Evolutionary conservation across 92 coral and sea anemone species (phyloP).

Genomic region (Metridium senile): DNA sequence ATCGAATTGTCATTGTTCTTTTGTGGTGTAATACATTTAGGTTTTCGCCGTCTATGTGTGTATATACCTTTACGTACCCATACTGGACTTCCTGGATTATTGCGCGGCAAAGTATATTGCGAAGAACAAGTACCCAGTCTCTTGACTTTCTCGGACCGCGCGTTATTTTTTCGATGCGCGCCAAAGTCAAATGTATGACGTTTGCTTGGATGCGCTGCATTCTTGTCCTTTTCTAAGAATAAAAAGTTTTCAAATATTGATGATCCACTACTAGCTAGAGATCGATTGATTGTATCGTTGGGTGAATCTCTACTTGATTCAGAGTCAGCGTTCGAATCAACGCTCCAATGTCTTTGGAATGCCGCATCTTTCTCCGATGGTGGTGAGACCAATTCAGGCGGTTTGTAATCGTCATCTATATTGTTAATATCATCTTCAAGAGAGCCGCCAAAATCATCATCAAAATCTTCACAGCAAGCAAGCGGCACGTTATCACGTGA

Average conservation of each 20-base stretch:
- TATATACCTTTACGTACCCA: conserved; percentile 36
- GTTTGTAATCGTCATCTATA: not conserved
- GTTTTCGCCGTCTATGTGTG: conserved; percentile 19
- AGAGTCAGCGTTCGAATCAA: conserved; percentile 11
- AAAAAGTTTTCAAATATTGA: conserved; percentile 35
- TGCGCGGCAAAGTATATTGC: conserved; percentile 4
- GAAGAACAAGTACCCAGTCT: conserved; percentile 30
- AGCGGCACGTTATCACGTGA: conserved; percentile 53
- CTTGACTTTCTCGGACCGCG: conserved; percentile 14
- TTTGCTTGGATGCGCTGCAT: conserved; percentile 13
- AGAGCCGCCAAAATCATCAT: conserved; percentile 20
- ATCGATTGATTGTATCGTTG: conserved; percentile 7
- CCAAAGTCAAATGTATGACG: conserved; percentile 44
- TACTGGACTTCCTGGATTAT: conserved; percentile 27
- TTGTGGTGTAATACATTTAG: not conserved
- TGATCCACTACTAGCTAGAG: conserved; percentile 35
- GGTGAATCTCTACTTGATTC: conserved; percentile 8
- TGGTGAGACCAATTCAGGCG: conserved; percentile 15
- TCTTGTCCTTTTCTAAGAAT: conserved; percentile 18
- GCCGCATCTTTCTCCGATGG: not conserved
- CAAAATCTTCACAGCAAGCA: conserved; percentile 50
- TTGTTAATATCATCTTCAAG: not conserved
- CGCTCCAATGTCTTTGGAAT: not conserved
- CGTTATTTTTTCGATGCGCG: conserved; percentile 2
- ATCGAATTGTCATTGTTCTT: conserved; percentile 14